Evolutionary conservation across 2,113 vertebrate species (phyloP), one percentile per base, ranked within the genome.

Genomic region (Equus quagga): DNA sequence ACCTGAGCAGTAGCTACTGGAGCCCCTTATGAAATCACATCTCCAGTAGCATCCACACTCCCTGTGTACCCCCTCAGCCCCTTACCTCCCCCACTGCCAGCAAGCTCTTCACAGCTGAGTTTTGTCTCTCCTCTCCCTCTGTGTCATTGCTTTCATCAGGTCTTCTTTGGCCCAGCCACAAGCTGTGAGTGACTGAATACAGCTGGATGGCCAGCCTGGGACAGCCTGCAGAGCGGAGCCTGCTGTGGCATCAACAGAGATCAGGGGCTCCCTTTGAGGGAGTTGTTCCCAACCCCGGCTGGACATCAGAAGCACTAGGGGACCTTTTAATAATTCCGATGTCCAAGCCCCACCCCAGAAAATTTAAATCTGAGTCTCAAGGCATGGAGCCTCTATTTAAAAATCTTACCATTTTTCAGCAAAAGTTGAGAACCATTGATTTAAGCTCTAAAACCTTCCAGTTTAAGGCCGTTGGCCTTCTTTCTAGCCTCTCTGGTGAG

Each of bases 151-250:
- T 82, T 64, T 83, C 64, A 69, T 89, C 33, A 33, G 90, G 21
- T 60, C 84, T 67, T 93, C 80, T 89, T 54, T 56, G 46, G 80
- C 44, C 82, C 69, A 58, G 65, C n/a, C 72, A 36, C 28, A 70
- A 85, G 28, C 81, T 81, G 96, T 51, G 18, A 87, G 49, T 96
- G 94, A 95, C 60, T 84, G 41, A 44, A 33, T 33, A 31, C 93
- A 95, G 96, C 96, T 87, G 94, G 54, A n/a, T 64, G 76, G 49
- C 83, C 46, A 41, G 67, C 44, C 31, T 69, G 58, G 64, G 82
- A 60, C 9, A 51, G 33, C 10, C 41, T 8, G 23, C 49, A n/a
- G 79, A 49, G 23, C 44, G 9, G 26, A 89, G 62, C 89, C 80
- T 89, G 49, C 36, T 80, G 15, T 67, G 73, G 28, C 56, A 72